Evolutionary conservation across 2,113 vertebrate genomes (phyloP).

Genomic region (Smithornis capensis): DNA sequence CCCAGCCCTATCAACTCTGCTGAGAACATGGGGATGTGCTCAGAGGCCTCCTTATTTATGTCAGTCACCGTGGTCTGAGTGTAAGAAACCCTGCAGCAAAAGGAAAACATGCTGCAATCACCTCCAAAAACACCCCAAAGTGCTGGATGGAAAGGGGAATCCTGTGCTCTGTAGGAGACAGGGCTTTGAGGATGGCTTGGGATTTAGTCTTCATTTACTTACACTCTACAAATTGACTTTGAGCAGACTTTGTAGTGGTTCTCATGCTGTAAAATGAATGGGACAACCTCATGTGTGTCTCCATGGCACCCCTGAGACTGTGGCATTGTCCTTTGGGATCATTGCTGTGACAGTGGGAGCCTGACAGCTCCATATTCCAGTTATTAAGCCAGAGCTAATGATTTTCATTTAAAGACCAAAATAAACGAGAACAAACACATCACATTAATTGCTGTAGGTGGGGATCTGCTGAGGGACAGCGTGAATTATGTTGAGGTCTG

Average conservation of each 20-base stretch:
- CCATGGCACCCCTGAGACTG: not conserved
- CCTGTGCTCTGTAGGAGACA: not conserved
- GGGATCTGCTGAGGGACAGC: not conserved
- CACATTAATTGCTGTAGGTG: not conserved
- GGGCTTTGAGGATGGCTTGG: accelerated
- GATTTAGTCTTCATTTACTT: not conserved
- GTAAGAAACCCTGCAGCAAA: not conserved
- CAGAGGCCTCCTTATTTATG: constrained; percentile 27
- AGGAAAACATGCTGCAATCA: not conserved
- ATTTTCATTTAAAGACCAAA: not conserved
- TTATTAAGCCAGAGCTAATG: not conserved
- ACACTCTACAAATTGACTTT: not conserved
- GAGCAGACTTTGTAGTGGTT: not conserved
- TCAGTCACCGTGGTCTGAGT: not conserved
- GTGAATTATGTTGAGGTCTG: not conserved
- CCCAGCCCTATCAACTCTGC: constrained; percentile 21
- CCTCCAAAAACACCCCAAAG: not conserved
- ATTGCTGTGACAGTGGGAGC: not conserved
- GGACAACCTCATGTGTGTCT: not conserved
- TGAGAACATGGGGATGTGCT: constrained; percentile 48
- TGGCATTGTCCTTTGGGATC: not conserved
- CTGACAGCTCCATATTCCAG: not conserved
- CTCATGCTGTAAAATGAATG: not conserved
- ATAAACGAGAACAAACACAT: not conserved
- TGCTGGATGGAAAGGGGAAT: not conserved